Base-by-base conservation (phyloP, 2,113 vertebrate genomes). In the Circaetus gallicus region DNA sequence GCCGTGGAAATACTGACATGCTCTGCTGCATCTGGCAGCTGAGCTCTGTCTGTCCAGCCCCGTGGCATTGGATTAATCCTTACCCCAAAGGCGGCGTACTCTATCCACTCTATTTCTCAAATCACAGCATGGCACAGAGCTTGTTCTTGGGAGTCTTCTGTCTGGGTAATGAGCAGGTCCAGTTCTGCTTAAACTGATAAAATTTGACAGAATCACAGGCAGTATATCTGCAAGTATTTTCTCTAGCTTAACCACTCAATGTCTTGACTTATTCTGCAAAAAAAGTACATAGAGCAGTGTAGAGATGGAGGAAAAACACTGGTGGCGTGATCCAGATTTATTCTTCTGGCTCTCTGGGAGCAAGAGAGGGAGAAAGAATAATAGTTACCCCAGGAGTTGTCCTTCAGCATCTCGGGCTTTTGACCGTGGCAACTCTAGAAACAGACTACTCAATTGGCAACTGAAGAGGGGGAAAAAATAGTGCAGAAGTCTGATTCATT, bases 401-500 rank as follows among this genome's bases (percentile, higher is more conserved):
- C 70, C 77, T 95, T 92, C 82, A 95, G 63, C 24, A 7, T 94
- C 79, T 36, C 5, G 1, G 55, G 59, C 76, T 89, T 84, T 81
- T 86, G 66, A 22, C 82, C 7, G 4, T 87, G 69, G 61, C 73
- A 82, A 53, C 43, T 95, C 62, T 95, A 65, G 95, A 95, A 96
- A 59, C 82, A 91, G 82, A 74, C 65, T 90, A 38, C 58, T 97
- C 77, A 83, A 45, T 81, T 2, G 11, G 71, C 50, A 61, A 3
- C 90, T 56, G 80, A 95, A 84, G 86, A 94, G 83, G 65, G 40
- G 49, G 16, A 17, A 70, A 88, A 92, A 94, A 70, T 62, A 96
- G 91, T 69, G 69, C 94, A 72, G 77, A 89, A 96, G 61, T 69
- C 88, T 95, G 93, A 95, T 95, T 97, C 96, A 96, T 95, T 73